phyloP scores from a whole-genome alignment of 2,797 vertebrate species.

The Myripristis murdjan region DNA sequence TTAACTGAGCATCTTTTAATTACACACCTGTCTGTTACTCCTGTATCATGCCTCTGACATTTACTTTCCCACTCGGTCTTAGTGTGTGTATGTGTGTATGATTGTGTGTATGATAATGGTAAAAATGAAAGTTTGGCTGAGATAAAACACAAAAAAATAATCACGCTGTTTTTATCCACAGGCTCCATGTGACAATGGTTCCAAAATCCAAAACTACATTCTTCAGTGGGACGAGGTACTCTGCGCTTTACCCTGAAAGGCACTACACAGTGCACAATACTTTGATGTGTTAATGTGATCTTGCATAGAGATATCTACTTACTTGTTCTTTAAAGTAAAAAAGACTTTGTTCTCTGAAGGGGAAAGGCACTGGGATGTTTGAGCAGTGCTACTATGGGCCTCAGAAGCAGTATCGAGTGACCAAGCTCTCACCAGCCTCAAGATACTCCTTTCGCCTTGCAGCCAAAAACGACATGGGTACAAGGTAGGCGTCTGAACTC shows the following conservation, averaged over 20 bases:
- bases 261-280: not conserved
- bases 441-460: conserved; percentile 96
- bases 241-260: not conserved
- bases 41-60: too few relatives aligned
- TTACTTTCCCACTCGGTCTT: too few relatives aligned
- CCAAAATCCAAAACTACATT: conserved; percentile 95
- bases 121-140: not conserved
- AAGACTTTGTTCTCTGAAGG: conserved; percentile 81
- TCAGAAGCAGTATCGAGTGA: conserved; percentile 95
- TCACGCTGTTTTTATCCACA: conserved; percentile 60
- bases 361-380: conserved; percentile 91
- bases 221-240: conserved; percentile 98
- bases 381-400: conserved; percentile 95
- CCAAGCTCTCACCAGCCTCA: conserved; percentile 95
- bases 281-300: not conserved
- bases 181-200: conserved; percentile 97
- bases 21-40: too few relatives aligned
- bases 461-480: conserved; percentile 96
- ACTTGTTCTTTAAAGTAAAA: conserved; percentile 1
- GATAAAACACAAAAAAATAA: not conserved
- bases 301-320: not conserved
- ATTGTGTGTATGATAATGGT: too few relatives aligned
- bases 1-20: too few relatives aligned
- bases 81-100: too few relatives aligned
- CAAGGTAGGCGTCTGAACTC: conserved; percentile 85